Conservation (phyloP, 2,888 invertebrate species). For the Drosophila buzzatii region DNA sequence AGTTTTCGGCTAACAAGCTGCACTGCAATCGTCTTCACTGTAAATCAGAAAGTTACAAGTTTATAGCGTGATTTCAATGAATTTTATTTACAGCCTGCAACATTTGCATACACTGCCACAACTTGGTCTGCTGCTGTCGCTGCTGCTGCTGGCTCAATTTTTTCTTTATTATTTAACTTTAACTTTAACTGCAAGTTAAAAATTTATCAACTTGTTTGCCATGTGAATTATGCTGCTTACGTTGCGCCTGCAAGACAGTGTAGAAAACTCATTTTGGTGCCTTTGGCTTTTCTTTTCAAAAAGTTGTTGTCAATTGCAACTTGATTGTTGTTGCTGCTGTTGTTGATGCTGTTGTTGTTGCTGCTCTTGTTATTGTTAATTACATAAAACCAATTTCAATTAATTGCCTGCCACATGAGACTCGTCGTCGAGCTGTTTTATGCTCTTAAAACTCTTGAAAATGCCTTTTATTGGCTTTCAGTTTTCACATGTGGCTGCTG, state of each 20-base stretch:
- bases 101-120: slow-evolving; percentile 26
- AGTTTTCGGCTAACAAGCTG: slow-evolving; percentile 64
- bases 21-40: slow-evolving; percentile 62
- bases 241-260: slow-evolving; percentile 6
- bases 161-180: slow-evolving; percentile 35
- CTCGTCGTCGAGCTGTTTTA: slow-evolving; percentile 47
- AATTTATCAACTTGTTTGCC: slow-evolving; percentile 41
- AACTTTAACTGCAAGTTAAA: slow-evolving; percentile 42
- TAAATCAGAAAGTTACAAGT: slow-evolving; percentile 77
- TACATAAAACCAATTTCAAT: slow-evolving; percentile 66
- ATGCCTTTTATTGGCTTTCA: slow-evolving; percentile 56
- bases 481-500: slow-evolving; percentile 57
- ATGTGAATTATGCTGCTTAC: slow-evolving; percentile 52
- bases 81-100: slow-evolving; percentile 76
- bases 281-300: slow-evolving; percentile 55
- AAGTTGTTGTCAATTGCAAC: slow-evolving; percentile 36
- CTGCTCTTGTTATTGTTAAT: slow-evolving; percentile 13
- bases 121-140: slow-evolving; percentile 4
- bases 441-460: slow-evolving; percentile 42
- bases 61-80: slow-evolving; percentile 75
- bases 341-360: neutral
- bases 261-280: slow-evolving; percentile 37
- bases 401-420: slow-evolving; percentile 59
- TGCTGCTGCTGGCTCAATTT: neutral
- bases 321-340: neutral